Conservation (phyloP, 2,888 invertebrate genomes). For the Macrosiphum euphorbiae region DNA sequence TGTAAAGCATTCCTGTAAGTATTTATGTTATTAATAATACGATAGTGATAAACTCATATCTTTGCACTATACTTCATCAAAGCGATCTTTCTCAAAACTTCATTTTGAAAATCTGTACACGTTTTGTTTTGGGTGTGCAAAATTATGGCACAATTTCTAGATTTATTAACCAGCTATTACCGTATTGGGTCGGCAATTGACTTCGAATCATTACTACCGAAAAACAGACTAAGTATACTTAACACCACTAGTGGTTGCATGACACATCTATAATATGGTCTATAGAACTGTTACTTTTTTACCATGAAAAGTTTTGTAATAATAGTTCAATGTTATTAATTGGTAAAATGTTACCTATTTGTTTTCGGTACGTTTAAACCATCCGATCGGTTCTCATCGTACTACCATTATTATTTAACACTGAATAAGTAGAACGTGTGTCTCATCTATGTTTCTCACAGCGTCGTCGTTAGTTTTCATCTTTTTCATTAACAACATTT, state of each 20-base stretch:
- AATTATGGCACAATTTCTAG: background rate
- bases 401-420: constrained; percentile 7
- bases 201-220: background rate
- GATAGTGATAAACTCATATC: background rate
- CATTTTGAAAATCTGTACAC: background rate
- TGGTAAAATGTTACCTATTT: background rate
- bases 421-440: constrained; percentile 1
- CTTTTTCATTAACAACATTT: background rate
- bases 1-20: background rate
- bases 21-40: background rate
- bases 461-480: background rate
- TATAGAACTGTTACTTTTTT: background rate
- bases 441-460: background rate
- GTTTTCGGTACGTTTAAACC: background rate
- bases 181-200: background rate
- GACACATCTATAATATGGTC: background rate
- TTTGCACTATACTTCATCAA: background rate
- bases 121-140: background rate
- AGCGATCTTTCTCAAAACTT: background rate
- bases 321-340: background rate
- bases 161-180: background rate
- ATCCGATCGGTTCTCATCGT: background rate
- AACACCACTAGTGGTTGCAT: no score
- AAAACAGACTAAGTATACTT: no score
- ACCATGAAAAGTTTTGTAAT: background rate